A percentile compares a stretch with the other conserved stretches of the same genome.
Conservation (phyloP, 2,797 vertebrate genomes). For the Myioborus miniatus region DNA sequence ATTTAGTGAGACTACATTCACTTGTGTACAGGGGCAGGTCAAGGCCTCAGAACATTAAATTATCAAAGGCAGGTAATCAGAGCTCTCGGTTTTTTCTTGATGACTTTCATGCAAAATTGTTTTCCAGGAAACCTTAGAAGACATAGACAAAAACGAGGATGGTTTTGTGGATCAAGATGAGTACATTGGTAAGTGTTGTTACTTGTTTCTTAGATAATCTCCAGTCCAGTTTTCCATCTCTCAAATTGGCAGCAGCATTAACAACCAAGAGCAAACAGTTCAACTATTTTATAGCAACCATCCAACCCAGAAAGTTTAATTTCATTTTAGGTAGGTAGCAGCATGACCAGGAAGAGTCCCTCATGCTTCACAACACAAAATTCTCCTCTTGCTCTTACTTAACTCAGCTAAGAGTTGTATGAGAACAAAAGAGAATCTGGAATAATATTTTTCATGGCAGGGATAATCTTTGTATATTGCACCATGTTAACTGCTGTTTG, state of each 20-base stretch:
- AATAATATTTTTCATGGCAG: background rate
- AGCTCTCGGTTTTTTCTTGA: background rate
- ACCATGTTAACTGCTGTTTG: background rate
- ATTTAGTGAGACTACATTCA: background rate
- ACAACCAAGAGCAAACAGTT: background rate
- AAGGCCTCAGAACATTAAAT: background rate
- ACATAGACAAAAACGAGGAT: conserved; percentile 95
- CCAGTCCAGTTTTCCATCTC: background rate
- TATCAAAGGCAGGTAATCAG: background rate
- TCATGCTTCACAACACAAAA: background rate
- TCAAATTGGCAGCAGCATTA: background rate
- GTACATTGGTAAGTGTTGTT: conserved; percentile 89
- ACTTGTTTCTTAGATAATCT: background rate
- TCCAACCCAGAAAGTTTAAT: background rate
- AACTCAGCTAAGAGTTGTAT: background rate
- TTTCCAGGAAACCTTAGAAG: conserved; percentile 95
- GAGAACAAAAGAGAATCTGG: background rate
- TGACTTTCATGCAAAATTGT: background rate
- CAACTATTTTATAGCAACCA: background rate
- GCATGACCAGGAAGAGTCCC: background rate
- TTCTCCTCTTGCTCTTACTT: background rate
- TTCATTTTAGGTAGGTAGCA: background rate
- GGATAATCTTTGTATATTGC: background rate
- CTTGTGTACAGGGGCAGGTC: background rate
- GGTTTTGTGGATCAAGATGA: conserved; percentile 96